Base-by-base conservation (phyloP, 2,113 vertebrate genomes). In the Fukomys damarensis region DNA sequence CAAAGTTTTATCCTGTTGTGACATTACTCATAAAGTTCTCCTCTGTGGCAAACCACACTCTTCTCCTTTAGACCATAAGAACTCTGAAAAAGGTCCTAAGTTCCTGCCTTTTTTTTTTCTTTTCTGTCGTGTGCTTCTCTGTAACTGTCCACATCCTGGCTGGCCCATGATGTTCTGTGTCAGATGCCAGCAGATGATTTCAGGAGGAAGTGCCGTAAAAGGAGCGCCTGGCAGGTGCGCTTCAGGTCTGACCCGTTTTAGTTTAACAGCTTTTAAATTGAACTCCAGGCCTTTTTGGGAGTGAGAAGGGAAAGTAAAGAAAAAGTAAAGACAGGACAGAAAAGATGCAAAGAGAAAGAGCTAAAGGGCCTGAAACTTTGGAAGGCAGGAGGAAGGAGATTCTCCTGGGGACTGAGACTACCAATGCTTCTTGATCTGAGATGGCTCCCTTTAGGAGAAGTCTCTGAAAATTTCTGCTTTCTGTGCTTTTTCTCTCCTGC, bases 281-380 rank as follows among this genome's bases (percentile, higher is more conserved):
- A 94, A 80, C 61, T 46, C 11, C 20, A 58, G 49, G 30, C 30
- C 63, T 72, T 96, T 70, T 17, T 30, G n/a, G 43, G 76, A 3
- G 14, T 66, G 32, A 93, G n/a, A 86, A 66, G 1, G 7, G 16
- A 70, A 88, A 77, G 26, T 38, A 32, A 94, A 86, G 14, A 41
- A 56, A 80, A 5, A 46, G 20, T 17, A 17, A 56, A 74, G 8
- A 38, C 1, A 38, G 32, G 49, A 72, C 46, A 89, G 14, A 79
- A 52, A 7, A 2, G 52, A 70, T 10, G 14, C 17, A 1, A 46
- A 87, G 66, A 65, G 41, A 80, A 43, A 83, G 70, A 86, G 30
- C 0, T 6, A 2, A 38, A 63, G 6, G 24, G 8, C n/a, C 11
- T 26, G 7, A 11, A 56, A 11, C 9, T 35, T 7, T 38, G 26